These are phyloP conservation scores for western clawed frog (Xenopus tropicalis) DNA, from an alignment of 2,113 vertebrate genomes.

Conservation along the genomic window DNA sequence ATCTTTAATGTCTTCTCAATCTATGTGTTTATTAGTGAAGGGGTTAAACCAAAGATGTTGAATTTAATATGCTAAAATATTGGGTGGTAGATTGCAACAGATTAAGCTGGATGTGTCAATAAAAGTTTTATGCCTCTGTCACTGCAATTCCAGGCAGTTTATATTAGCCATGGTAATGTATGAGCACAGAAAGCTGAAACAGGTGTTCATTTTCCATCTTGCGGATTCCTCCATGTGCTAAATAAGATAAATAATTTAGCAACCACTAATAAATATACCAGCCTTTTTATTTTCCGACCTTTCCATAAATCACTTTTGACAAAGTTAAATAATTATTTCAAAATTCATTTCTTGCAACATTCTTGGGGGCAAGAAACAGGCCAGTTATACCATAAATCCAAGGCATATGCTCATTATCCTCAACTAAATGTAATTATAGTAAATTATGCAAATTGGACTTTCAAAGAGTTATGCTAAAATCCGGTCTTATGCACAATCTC, in stretches of 20 bases:
- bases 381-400: constrained; percentile 33
- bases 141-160: constrained; percentile 12
- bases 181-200: constrained; percentile 14
- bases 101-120: neutral
- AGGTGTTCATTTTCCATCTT: constrained; percentile 23
- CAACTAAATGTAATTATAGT: constrained; percentile 41
- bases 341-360: constrained; percentile 30
- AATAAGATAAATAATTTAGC: constrained; percentile 37
- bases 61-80: too few relatives aligned
- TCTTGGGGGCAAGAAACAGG: constrained; percentile 33
- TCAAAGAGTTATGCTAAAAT: constrained; percentile 36
- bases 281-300: constrained; percentile 27
- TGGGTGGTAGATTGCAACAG: too few relatives aligned
- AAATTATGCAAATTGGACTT: constrained; percentile 41
- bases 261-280: constrained; percentile 30
- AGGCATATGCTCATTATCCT: constrained; percentile 44
- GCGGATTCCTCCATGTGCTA: constrained; percentile 14
- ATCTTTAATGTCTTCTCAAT: too few relatives aligned
- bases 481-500: constrained; percentile 32
- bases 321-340: constrained; percentile 37
- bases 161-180: constrained; percentile 27
- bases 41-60: too few relatives aligned
- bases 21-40: too few relatives aligned
- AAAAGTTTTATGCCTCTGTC: constrained; percentile 5
- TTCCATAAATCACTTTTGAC: constrained; percentile 36